Percentiles rank a stretch among this genome's conserved stretches.
Conservation (phyloP, 1,140 invertebrate genomes). For the Hyphantria cunea region DNA sequence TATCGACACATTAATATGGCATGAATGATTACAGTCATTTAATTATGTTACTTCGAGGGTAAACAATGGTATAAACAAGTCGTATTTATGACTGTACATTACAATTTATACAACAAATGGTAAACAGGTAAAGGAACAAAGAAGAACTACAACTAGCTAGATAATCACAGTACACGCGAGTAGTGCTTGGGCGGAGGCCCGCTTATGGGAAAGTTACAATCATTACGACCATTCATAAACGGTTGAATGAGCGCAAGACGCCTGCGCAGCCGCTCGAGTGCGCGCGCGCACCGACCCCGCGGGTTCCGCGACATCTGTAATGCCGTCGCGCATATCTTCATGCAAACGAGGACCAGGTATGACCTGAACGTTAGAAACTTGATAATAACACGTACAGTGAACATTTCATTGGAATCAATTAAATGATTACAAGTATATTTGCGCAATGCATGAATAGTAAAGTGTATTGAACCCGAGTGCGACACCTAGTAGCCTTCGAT, state of each 20-base stretch:
- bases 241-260: slow-evolving; percentile 66
- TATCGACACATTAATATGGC: slow-evolving; percentile 1
- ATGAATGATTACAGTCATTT: slow-evolving; percentile 15
- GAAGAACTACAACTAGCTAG: slow-evolving; percentile 25
- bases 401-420: slow-evolving; percentile 7
- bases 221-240: slow-evolving; percentile 71
- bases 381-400: slow-evolving; percentile 16
- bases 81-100: slow-evolving; percentile 17
- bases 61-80: slow-evolving; percentile 28
- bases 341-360: slow-evolving; percentile 10
- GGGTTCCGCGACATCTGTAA: slow-evolving; percentile 40
- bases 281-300: slow-evolving; percentile 47
- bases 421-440: slow-evolving; percentile 23
- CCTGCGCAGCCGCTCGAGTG: slow-evolving; percentile 41
- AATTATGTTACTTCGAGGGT: slow-evolving; percentile 23
- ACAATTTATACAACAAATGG: slow-evolving; percentile 24
- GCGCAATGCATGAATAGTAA: slow-evolving; percentile 21
- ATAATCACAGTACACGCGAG: slow-evolving; percentile 35
- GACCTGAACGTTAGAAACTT: slow-evolving; percentile 7
- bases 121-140: slow-evolving; percentile 36
- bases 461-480: slow-evolving; percentile 76
- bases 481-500: slow-evolving; percentile 63
- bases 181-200: slow-evolving; percentile 44
- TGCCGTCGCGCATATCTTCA: slow-evolving; percentile 33
- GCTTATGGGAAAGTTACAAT: slow-evolving; percentile 68